Evolutionary conservation across 2,113 vertebrate species (phyloP).

Genomic region (Melospiza georgiana): DNA sequence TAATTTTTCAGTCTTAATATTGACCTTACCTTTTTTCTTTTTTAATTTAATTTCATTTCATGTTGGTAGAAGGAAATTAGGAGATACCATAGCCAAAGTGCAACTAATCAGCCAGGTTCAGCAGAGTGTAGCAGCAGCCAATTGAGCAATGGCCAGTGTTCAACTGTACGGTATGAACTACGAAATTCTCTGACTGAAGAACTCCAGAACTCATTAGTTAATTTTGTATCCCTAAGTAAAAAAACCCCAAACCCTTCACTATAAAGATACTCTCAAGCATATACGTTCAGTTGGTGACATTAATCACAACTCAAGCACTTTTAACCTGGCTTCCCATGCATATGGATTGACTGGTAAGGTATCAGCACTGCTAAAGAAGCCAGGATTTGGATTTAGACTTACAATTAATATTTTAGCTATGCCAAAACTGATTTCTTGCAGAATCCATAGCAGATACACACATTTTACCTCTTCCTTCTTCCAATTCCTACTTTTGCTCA

Average conservation of each 20-base stretch:
- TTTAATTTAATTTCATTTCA: not conserved
- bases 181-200: not conserved
- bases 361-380: not conserved
- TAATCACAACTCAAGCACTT: not conserved
- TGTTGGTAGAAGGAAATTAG: conserved; percentile 33
- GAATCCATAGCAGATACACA: not conserved
- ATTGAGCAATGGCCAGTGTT: not conserved
- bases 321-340: not conserved
- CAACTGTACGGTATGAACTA: not conserved
- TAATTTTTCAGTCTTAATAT: conserved; percentile 12
- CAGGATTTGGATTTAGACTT: not conserved
- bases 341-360: not conserved
- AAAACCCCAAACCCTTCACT: not conserved
- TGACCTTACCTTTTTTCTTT: not conserved
- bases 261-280: not conserved
- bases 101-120: conserved; percentile 9
- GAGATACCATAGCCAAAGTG: not conserved
- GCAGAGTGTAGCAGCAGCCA: not conserved
- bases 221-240: not conserved
- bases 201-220: not conserved
- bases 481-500: not conserved
- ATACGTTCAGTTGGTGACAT: not conserved
- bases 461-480: not conserved
- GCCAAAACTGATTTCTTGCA: not conserved
- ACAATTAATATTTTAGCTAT: not conserved